Conservation (phyloP, 2,797 vertebrate genomes). For the Salarias fasciatus region DNA sequence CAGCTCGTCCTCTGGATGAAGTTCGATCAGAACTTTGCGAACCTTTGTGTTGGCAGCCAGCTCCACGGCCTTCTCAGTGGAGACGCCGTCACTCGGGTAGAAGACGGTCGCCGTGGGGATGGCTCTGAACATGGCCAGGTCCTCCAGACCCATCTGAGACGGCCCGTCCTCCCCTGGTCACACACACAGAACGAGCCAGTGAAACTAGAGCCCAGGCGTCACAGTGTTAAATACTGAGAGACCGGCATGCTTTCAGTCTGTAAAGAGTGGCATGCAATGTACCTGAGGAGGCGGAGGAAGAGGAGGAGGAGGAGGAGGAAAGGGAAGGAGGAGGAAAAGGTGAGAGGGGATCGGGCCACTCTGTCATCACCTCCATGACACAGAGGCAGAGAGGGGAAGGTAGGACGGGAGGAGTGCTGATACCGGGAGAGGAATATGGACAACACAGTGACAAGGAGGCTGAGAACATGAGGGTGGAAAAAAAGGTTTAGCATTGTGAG, state of each 20-base stretch:
- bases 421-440: constrained; percentile 46
- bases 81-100: constrained; percentile 93
- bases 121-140: constrained; percentile 91
- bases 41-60: constrained; percentile 96
- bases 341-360: constrained; percentile 55
- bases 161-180: constrained; percentile 93
- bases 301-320: constrained; percentile 69
- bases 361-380: constrained; percentile 64
- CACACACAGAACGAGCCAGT: constrained; percentile 26
- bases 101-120: constrained; percentile 91
- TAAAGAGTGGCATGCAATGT: constrained; percentile 79
- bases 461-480: constrained; percentile 43
- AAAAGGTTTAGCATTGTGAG: constrained; percentile 46
- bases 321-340: constrained; percentile 59
- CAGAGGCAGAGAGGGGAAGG: constrained; percentile 65
- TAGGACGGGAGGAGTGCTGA: constrained; percentile 76
- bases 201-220: constrained; percentile 16
- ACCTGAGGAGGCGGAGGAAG: constrained; percentile 74
- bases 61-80: constrained; percentile 95
- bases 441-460: constrained; percentile 29
- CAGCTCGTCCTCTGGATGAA: too few relatives aligned
- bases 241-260: constrained; percentile 60
- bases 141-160: constrained; percentile 87
- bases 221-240: constrained; percentile 41
- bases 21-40: not conserved